phyloP scores from a whole-genome alignment of 2,888 invertebrate genomes.

The Napeogenes inachia region DNA sequence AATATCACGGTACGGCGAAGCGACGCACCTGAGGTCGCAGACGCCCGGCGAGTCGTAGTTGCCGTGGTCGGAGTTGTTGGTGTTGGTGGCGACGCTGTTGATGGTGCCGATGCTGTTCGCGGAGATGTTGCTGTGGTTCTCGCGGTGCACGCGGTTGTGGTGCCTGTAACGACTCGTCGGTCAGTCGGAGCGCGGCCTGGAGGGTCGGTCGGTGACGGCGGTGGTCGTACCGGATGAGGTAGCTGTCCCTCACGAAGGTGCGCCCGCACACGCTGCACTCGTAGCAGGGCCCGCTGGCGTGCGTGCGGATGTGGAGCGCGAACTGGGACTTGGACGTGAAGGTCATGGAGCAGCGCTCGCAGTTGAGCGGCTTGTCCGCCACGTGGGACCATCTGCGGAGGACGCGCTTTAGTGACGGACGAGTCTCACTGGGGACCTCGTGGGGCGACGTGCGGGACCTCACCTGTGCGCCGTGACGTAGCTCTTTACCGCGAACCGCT shows the following conservation, averaged over 20 bases:
- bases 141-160: constrained; percentile 85
- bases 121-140: constrained; percentile 75
- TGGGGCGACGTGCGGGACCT: constrained; percentile 10
- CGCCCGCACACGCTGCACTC: constrained; percentile 86
- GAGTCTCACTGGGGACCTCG: too few species aligned
- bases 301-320: constrained; percentile 85
- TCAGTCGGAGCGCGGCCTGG: too few species aligned
- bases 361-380: constrained; percentile 84
- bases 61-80: constrained; percentile 57
- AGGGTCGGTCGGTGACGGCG: too few species aligned
- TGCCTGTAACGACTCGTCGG: constrained; percentile 60
- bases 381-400: constrained; percentile 83
- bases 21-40: constrained; percentile 68
- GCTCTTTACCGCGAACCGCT: constrained; percentile 88
- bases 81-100: constrained; percentile 68
- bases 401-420: too few species aligned
- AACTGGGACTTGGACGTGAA: constrained; percentile 87
- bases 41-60: constrained; percentile 71
- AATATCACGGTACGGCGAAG: background rate
- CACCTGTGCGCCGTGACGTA: constrained; percentile 87
- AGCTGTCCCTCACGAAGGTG: constrained; percentile 86
- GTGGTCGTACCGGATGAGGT: constrained; percentile 74
- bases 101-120: constrained; percentile 74
- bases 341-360: constrained; percentile 84
- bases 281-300: constrained; percentile 82